Evolutionary conservation across 2,888 invertebrate species (phyloP), one percentile per base, ranked within the genome.

Genomic region (Polymixis flavicincta): DNA sequence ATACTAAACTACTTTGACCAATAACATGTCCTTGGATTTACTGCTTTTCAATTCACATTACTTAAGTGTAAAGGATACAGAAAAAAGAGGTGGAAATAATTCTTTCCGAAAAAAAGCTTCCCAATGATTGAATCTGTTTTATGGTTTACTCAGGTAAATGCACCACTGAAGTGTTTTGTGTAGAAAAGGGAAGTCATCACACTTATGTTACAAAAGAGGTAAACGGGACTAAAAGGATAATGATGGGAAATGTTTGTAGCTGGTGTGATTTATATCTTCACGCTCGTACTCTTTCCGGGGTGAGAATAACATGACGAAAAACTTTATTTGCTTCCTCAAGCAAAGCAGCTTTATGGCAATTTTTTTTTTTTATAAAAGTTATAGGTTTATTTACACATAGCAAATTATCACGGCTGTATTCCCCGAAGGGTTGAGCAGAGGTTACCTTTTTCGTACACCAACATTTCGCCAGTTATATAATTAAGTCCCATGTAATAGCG

Each of bases 101-200:
- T 79, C 69, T 83, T 60, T 64, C 37, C 8, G 57, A 63, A 83
- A 85, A 79, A 74, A 77, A 77, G 55, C 72, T 78, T 81, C 74
- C 70, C 84, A 81, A 86, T 86, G 67, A 82, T 82, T 79, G 76
- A 86, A 79, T 68, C 65, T 78, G 71, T 81, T 86, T 87, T 74
- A 76, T 54, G 74, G 84, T 68, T 79, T 77, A 76, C 72, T 82
- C 79, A 85, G 82, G 78, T 85, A 75, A 67, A 79, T 81, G 67
- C 73, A 82, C 76, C 75, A 73, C 77, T 80, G 54, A 66, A 68
- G 48, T 57, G 70, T 64, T 83, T 79, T 78, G 37, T 70, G 28
- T n/a, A 60, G 57, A 84, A 70, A 75, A 60, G 71, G 68, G 61
- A 71, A 80, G 74, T 85, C 86, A 85, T 80, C 76, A 80, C 76